Evolutionary conservation across 1,140 invertebrate species (phyloP), one percentile per base, ranked within the genome.

Genomic region (Diachasma alloeum): DNA sequence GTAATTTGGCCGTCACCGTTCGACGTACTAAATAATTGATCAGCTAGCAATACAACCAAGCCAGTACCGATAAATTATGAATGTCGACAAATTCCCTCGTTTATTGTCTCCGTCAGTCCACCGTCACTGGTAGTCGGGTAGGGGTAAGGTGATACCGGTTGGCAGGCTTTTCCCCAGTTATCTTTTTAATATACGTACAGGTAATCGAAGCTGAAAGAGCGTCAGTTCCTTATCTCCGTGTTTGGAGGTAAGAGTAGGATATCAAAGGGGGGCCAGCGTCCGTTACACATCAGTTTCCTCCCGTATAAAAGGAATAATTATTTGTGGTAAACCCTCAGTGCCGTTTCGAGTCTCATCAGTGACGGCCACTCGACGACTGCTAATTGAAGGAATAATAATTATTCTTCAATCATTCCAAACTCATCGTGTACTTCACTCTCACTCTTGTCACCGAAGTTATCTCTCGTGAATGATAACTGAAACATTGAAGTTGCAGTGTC

Each of bases 261-360:
- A 68, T 39, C n/a, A 37, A 37, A 68, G 66, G 26, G 66, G 66
- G 66, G 66, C 31, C 31, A 68, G 36, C 36, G 26, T 66, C 26
- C 59, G 66, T 39, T 68, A 68, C 15, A 39, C 36, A 68, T 68
- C 66, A 15, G 5, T 39, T 8, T 36, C 31, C 11, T 68, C n/a
- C 17, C 31, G 39, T 68, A 68, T 68, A 68, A 68, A 37, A 68
- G 66, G 26, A 19, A 39, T 53, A 17, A 68, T 68, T 39, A 68
- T 68, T 19, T 36, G 6, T 36, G 15, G 13, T 39, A 19, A 39
- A 63, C 4, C 48, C 72, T 39, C 56, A 42, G 46, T 59, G 31
- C 26, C 59, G 59, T 15, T 63, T 63, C 22, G 24, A 22, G 15
- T 59, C 17, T 63, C 59, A 15, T 63, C 22, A 26, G 59, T 24